Conservation (phyloP, 2,888 invertebrate species). For the Parnassius orleans region DNA sequence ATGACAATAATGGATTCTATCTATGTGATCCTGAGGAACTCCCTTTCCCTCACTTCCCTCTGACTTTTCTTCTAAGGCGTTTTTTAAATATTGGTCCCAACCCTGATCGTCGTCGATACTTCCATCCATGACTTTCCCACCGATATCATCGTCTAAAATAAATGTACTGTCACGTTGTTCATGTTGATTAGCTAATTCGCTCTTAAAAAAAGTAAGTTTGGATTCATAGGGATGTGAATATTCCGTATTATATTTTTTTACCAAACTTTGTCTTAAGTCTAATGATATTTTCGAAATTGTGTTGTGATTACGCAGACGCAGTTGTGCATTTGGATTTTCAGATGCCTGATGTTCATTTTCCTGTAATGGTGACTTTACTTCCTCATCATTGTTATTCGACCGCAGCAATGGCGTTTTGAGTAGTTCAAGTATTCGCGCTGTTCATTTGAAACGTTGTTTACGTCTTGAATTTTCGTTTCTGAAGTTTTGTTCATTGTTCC, state of each 20-base stretch:
- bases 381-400: conserved; percentile 24
- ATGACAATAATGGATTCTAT: conserved; percentile 33
- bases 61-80: conserved; percentile 6
- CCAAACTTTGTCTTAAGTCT: conserved; percentile 11
- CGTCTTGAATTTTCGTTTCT: conserved; percentile 5
- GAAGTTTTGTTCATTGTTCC: conserved; percentile 15
- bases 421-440: conserved; percentile 40
- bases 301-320: conserved; percentile 12
- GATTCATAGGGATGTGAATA: conserved; percentile 17
- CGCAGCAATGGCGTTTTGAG: conserved; percentile 38
- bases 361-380: conserved; percentile 1
- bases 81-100: conserved; percentile 14
- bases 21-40: conserved; percentile 11
- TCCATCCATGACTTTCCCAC: conserved; percentile 6
- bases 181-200: conserved; percentile 13
- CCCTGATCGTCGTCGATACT: conserved; percentile 10
- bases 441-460: conserved; percentile 21
- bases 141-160: conserved; percentile 3
- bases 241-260: conserved; percentile 22
- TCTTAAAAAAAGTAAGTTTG: conserved; percentile 18
- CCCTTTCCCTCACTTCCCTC: conserved; percentile 12
- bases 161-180: conserved; percentile 11
- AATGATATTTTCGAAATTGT: conserved; percentile 16
- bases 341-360: conserved; percentile 10
- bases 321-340: conserved; percentile 8